Evolutionary conservation across 2,888 invertebrate genomes (phyloP).

Genomic region (Eupithecia tripunctaria): DNA sequence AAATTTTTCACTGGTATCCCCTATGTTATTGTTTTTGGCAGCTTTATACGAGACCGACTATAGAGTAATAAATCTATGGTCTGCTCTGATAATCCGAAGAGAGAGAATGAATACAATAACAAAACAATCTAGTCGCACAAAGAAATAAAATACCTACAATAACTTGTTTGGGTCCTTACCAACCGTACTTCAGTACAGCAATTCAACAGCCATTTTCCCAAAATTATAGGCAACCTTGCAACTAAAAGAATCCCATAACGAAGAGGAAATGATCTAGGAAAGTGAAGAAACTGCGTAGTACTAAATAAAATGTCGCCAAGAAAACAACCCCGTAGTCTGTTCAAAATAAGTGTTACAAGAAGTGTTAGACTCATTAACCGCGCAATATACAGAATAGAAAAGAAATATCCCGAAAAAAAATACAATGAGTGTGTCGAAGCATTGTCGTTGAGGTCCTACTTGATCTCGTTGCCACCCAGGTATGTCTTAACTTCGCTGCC

Average conservation of each 20-base stretch:
- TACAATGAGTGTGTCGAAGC: conserved; percentile 70
- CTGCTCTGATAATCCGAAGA: too few species aligned
- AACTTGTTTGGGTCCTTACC: too few species aligned
- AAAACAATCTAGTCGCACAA: too few species aligned
- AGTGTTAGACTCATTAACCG: conserved; percentile 74
- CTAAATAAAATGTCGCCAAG: conserved; percentile 69
- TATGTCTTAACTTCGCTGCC: conserved; percentile 45
- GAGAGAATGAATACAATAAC: too few species aligned
- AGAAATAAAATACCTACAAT: too few species aligned
- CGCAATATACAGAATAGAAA: conserved; percentile 71
- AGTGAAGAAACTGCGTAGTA: conserved; percentile 2
- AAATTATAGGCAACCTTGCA: not conserved
- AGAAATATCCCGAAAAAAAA: conserved; percentile 68
- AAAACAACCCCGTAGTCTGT: conserved; percentile 75
- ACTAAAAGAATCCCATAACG: not conserved
- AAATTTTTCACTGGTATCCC: too few species aligned
- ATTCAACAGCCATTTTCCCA: not conserved
- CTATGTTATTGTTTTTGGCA: too few species aligned
- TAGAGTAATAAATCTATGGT: too few species aligned
- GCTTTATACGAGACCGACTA: too few species aligned
- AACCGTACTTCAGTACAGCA: not conserved
- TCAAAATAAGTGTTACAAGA: conserved; percentile 71
- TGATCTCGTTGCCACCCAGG: conserved; percentile 77
- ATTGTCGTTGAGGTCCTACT: conserved; percentile 64
- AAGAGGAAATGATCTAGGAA: not conserved